Evolutionary conservation across 2,113 vertebrate genomes (phyloP).

Genomic region (Cochlearius cochlearius): DNA sequence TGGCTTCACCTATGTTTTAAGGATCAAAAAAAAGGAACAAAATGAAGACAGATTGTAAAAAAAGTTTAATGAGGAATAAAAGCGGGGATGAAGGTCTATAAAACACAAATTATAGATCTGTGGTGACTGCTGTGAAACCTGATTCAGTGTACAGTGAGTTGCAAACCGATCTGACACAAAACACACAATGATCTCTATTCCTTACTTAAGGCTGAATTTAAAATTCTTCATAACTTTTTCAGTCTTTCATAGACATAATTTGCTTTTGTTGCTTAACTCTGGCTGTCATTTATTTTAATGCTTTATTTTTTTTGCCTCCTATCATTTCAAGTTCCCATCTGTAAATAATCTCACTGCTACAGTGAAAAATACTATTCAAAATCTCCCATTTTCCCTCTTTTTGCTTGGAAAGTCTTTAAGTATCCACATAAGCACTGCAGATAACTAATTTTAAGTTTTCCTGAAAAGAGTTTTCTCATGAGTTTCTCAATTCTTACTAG

Average conservation of each 20-base stretch:
- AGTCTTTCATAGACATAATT: not conserved
- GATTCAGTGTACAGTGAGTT: not conserved
- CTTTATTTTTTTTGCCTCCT: not conserved
- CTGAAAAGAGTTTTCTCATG: not conserved
- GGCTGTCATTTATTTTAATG: not conserved
- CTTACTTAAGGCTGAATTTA: not conserved
- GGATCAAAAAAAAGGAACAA: not conserved
- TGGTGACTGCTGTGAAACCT: not conserved
- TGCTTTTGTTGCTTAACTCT: not conserved
- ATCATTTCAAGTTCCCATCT: not conserved
- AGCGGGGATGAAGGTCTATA: not conserved
- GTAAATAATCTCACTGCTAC: not conserved
- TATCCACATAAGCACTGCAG: not conserved
- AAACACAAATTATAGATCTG: not conserved
- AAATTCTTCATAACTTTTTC: not conserved
- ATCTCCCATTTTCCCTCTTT: not conserved
- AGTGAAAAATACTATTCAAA: not conserved
- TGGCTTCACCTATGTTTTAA: not conserved
- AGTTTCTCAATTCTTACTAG: not conserved
- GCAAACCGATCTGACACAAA: not conserved
- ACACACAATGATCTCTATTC: not conserved
- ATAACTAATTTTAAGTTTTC: not conserved
- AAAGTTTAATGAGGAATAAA: not conserved
- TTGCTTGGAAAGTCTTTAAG: not conserved
- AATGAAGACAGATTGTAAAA: not conserved